A percentile compares a stretch with the other conserved stretches of the same genome.
Conservation (phyloP, 2,113 vertebrate species). For the Chionis minor region DNA sequence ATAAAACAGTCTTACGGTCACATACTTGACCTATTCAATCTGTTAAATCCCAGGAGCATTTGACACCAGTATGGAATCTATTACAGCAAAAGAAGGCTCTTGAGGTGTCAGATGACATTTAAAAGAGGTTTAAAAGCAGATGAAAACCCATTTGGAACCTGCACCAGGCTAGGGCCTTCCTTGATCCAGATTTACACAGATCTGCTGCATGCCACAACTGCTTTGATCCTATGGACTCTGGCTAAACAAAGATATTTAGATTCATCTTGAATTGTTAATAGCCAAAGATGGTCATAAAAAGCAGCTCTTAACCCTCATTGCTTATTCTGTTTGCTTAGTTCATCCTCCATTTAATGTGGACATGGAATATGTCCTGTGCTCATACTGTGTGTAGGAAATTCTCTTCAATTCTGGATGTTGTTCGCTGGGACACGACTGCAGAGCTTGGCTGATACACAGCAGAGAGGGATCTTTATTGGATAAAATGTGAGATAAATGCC, state of each 20-base stretch:
- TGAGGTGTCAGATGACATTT: not conserved
- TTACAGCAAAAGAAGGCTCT: not conserved
- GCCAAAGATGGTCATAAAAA: not conserved
- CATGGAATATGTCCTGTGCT: not conserved
- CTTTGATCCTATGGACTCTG: not conserved
- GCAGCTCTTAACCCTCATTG: not conserved
- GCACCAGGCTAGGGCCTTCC: not conserved
- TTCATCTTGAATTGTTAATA: not conserved
- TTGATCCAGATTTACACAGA: constrained; percentile 1
- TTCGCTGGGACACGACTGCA: not conserved
- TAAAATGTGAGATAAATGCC: not conserved
- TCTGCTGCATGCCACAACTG: not conserved
- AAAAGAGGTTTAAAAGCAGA: not conserved
- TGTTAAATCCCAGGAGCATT: not conserved
- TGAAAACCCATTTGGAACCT: not conserved
- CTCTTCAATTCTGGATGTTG: not conserved
- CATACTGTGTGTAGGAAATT: not conserved
- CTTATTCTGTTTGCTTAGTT: not conserved
- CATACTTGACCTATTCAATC: not conserved
- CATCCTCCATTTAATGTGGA: not conserved
- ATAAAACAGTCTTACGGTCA: not conserved
- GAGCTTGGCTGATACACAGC: not conserved
- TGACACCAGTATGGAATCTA: not conserved
- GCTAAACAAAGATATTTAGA: not conserved
- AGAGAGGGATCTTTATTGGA: not conserved